A percentile compares a stretch with the other conserved stretches of the same genome.
Conservation (phyloP, 2,113 vertebrate genomes). For the Salvelinus fontinalis region DNA sequence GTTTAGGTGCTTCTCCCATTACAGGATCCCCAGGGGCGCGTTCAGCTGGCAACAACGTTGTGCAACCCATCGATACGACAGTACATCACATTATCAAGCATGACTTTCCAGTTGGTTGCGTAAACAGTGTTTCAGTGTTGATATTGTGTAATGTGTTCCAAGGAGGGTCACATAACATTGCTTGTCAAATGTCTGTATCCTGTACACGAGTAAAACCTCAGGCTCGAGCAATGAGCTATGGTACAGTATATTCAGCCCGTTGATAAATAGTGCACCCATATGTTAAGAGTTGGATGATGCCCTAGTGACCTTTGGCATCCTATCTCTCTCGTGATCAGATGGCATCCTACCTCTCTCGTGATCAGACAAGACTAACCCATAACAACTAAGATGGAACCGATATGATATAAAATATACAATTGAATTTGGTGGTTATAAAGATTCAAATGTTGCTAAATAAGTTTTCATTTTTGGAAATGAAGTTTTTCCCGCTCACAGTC, state of each 20-base stretch:
- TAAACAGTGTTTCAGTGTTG: background rate
- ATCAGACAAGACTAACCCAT: too few species aligned
- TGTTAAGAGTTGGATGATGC: too few species aligned
- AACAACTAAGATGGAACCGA: too few species aligned
- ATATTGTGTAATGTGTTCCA: conserved; percentile 8
- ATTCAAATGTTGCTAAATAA: too few species aligned
- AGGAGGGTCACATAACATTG: background rate
- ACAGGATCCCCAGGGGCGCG: background rate
- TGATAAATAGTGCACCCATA: background rate
- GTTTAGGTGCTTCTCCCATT: conserved; percentile 31
- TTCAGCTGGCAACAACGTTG: background rate
- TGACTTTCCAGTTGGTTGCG: background rate
- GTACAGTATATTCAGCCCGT: background rate
- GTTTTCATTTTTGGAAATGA: too few species aligned
- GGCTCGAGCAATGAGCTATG: background rate
- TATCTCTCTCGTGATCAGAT: too few species aligned
- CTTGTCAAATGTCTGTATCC: background rate
- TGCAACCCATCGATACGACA: background rate
- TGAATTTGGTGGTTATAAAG: too few species aligned
- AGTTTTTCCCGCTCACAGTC: too few species aligned
- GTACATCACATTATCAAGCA: too few species aligned
- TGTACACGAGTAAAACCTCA: background rate
- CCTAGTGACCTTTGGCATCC: too few species aligned
- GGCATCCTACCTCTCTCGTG: too few species aligned
- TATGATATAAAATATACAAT: too few species aligned